phyloP scores from a whole-genome alignment of 2,888 invertebrate genomes.

The Caenorhabditis afra region DNA sequence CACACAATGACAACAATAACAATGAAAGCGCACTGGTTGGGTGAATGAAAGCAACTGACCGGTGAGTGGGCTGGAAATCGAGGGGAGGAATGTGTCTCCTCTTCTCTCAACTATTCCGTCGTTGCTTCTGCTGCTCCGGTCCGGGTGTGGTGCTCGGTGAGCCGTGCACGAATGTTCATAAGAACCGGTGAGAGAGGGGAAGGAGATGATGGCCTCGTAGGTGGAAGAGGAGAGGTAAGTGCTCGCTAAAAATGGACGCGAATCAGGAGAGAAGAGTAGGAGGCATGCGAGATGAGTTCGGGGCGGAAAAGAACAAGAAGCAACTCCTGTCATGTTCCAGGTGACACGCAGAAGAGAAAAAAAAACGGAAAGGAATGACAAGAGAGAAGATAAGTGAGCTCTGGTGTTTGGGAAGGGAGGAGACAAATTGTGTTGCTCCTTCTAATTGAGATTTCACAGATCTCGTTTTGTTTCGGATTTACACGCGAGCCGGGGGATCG shows the following conservation, averaged over 20 bases:
- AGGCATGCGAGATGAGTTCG: slow-evolving; percentile 21
- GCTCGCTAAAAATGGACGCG: slow-evolving; percentile 40
- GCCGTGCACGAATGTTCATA: slow-evolving; percentile 56
- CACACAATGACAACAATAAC: slow-evolving; percentile 32
- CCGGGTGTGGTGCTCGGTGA: slow-evolving; percentile 40
- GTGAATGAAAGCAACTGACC: slow-evolving; percentile 21
- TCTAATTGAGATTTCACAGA: slow-evolving; percentile 9
- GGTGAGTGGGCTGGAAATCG: slow-evolving; percentile 15
- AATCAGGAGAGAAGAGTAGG: slow-evolving; percentile 13
- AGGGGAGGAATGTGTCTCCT: slow-evolving; percentile 4
- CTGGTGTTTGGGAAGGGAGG: slow-evolving; percentile 18
- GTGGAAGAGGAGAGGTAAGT: slow-evolving; percentile 37
- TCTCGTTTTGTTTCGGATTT: slow-evolving; percentile 23
- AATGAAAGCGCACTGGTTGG: slow-evolving; percentile 5
- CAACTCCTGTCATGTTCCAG: slow-evolving; percentile 21
- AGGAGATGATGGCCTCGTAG: slow-evolving; percentile 47
- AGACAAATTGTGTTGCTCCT: slow-evolving; percentile 30
- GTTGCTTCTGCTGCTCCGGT: not conserved
- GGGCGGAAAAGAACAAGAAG: not conserved
- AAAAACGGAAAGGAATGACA: not conserved
- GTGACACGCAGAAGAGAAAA: not conserved
- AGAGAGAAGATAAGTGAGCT: slow-evolving; percentile 20
- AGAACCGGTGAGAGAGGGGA: slow-evolving; percentile 31
- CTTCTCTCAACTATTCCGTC: slow-evolving; percentile 27
- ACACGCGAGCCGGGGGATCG: not conserved